Conservation (phyloP, 2,797 vertebrate genomes). For the Bucorvus abyssinicus region DNA sequence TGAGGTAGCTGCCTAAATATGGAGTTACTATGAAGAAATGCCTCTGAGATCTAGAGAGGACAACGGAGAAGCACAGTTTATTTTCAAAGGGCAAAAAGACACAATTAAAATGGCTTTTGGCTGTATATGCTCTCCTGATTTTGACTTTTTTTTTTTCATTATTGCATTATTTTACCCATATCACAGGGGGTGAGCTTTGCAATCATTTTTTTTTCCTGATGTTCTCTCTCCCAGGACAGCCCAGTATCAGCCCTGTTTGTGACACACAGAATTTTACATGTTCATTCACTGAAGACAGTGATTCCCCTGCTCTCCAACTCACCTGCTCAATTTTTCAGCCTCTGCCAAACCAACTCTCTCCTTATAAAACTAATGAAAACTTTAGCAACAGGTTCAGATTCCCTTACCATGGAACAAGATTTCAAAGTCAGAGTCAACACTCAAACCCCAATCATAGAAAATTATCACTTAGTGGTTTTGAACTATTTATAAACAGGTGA, state of each 20-base stretch:
- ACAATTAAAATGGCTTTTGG: neutral
- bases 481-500: neutral
- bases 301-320: neutral
- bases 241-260: neutral
- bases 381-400: neutral
- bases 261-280: neutral
- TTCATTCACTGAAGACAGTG: neutral
- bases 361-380: neutral
- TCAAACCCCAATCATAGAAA: neutral
- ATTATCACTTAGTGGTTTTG: neutral
- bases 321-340: neutral
- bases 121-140: neutral
- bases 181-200: neutral
- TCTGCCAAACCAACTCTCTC: neutral
- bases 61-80: neutral
- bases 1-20: slow-evolving; percentile 51
- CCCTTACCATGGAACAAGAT: neutral
- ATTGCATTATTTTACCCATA: neutral
- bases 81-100: neutral
- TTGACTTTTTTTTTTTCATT: neutral
- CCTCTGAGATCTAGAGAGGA: neutral
- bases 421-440: neutral
- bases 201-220: neutral
- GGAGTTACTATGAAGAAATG: neutral
- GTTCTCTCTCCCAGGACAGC: neutral